These are phyloP conservation scores for Callospermophilus lateralis DNA, from an alignment of 2,113 vertebrate species.

Conservation along the genomic window DNA sequence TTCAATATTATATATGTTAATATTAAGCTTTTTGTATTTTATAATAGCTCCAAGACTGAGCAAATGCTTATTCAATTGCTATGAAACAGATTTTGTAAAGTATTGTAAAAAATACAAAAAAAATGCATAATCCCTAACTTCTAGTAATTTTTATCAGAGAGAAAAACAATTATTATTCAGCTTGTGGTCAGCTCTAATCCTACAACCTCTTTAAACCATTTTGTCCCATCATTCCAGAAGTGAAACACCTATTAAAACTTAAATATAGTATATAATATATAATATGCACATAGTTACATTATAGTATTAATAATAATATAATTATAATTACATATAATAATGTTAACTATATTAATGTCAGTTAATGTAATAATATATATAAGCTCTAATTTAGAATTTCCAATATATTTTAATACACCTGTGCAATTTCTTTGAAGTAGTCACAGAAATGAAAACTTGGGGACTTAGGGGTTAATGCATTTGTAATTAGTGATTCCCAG, in stretches of 20 bases:
- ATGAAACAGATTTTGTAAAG: neutral
- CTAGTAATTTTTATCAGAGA: neutral
- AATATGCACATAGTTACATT: too few relatives aligned
- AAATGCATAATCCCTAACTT: neutral
- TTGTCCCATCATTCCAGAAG: too few relatives aligned
- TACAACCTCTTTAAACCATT: neutral
- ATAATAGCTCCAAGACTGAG: neutral
- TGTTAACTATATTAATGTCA: too few relatives aligned
- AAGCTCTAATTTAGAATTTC: too few relatives aligned
- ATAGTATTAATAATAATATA: too few relatives aligned
- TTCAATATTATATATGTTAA: neutral
- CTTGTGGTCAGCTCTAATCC: neutral
- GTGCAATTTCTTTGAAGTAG: too few relatives aligned
- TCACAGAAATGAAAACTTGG: too few relatives aligned
- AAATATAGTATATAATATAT: too few relatives aligned
- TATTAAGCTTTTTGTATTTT: slow-evolving; percentile 27
- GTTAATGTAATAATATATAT: too few relatives aligned
- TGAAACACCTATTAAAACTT: too few relatives aligned
- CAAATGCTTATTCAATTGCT: neutral
- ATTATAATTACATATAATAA: too few relatives aligned
- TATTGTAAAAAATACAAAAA: neutral
- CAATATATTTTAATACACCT: too few relatives aligned
- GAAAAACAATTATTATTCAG: neutral
- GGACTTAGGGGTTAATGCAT: neutral
- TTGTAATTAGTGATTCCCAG: neutral